phyloP scores from a whole-genome alignment of 1,140 invertebrate species.

The Harlomillsia oculata region DNA sequence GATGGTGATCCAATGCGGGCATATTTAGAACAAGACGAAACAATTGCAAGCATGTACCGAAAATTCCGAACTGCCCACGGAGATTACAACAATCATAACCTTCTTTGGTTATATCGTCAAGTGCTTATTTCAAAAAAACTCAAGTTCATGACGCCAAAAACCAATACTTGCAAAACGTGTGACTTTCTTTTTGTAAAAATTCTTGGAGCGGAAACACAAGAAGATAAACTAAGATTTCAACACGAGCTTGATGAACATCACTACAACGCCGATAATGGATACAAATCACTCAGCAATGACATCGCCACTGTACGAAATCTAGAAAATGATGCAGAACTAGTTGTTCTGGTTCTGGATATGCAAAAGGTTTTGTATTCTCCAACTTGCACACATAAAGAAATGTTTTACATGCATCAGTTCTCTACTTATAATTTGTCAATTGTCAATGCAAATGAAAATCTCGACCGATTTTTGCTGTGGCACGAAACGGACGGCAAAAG shows the following conservation, averaged over 20 bases:
- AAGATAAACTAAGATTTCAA: not conserved
- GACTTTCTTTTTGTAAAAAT: not conserved
- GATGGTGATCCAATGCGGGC: too few relatives aligned
- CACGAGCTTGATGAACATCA: not conserved
- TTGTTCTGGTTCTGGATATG: not conserved
- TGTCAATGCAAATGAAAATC: not conserved
- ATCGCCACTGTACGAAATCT: not conserved
- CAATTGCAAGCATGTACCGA: not conserved
- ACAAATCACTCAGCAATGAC: not conserved
- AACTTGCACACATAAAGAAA: too few relatives aligned
- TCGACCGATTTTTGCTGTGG: not conserved
- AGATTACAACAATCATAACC: not conserved
- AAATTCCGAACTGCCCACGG: not conserved
- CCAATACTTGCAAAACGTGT: not conserved
- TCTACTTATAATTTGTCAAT: not conserved
- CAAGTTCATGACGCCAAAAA: not conserved
- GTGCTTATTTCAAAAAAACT: not conserved
- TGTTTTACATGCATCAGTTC: too few relatives aligned
- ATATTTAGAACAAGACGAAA: too few relatives aligned
- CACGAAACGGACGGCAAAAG: not conserved
- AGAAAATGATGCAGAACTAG: not conserved
- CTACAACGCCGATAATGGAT: not conserved
- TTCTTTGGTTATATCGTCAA: not conserved
- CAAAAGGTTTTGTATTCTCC: too few relatives aligned
- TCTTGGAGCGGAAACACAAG: not conserved